A percentile compares a stretch with the other conserved stretches of the same genome.
These are phyloP conservation scores for Oncorhynchus tshawytscha DNA, from an alignment of 2,113 vertebrate species.

Conservation along the genomic window DNA sequence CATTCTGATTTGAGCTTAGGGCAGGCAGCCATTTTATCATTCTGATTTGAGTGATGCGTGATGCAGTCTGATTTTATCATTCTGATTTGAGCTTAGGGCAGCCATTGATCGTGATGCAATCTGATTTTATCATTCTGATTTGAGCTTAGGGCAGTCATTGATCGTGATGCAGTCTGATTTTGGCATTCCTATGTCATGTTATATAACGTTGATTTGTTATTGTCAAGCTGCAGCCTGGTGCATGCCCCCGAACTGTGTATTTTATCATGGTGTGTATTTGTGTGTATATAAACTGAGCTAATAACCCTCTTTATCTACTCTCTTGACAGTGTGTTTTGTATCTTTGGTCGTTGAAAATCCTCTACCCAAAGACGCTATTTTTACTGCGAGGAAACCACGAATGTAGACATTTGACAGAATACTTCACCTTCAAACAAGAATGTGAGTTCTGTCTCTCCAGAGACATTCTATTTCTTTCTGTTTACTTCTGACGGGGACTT, in stretches of 20 bases:
- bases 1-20: neutral
- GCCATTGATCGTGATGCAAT: too few species aligned
- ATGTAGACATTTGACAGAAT: constrained; percentile 87
- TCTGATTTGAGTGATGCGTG: too few species aligned
- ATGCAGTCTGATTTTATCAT: too few species aligned
- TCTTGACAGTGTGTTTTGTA: constrained; percentile 79
- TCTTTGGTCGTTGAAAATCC: constrained; percentile 84
- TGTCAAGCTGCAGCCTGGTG: too few species aligned
- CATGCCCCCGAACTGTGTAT: neutral
- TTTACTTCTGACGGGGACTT: too few species aligned
- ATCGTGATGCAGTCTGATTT: neutral
- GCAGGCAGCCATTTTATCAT: neutral
- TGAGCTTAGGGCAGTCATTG: neutral
- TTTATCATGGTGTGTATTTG: neutral
- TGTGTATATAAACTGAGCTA: neutral
- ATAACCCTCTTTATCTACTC: constrained; percentile 30
- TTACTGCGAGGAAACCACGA: constrained; percentile 85
- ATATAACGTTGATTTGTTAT: neutral
- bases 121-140: neutral
- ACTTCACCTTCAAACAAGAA: constrained; percentile 88
- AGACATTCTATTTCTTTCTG: neutral
- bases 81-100: too few species aligned
- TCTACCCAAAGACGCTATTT: constrained; percentile 85
- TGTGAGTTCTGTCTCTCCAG: constrained; percentile 69
- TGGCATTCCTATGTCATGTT: neutral